These are phyloP conservation scores for Amphiprion clarkii DNA, from an alignment of 2,797 vertebrate genomes.

Conservation along the genomic window DNA sequence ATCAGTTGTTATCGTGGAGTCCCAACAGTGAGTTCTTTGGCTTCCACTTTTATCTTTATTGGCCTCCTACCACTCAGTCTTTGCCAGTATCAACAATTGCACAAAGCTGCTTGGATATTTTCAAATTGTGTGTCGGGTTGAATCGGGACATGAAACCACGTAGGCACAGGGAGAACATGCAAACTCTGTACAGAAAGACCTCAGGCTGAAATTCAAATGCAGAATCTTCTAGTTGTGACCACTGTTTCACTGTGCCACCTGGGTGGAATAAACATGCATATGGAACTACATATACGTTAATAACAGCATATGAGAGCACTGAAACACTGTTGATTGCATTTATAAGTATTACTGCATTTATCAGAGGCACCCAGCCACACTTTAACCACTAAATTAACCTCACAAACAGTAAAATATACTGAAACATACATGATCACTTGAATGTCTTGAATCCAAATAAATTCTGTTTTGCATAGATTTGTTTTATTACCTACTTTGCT, in stretches of 20 bases:
- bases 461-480: not conserved
- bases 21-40: not conserved
- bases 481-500: not conserved
- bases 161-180: too few species aligned
- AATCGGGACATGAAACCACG: not conserved
- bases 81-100: conserved; percentile 29
- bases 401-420: not conserved
- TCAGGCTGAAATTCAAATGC: too few species aligned
- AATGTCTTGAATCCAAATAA: not conserved
- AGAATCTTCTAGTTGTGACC: too few species aligned
- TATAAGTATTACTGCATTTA: too few species aligned
- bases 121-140: not conserved
- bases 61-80: not conserved
- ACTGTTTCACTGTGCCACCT: too few species aligned
- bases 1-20: too few species aligned
- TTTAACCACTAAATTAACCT: too few species aligned
- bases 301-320: not conserved
- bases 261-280: not conserved
- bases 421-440: too few species aligned
- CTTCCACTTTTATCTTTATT: not conserved
- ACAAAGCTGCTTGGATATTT: conserved; percentile 7
- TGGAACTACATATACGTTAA: not conserved
- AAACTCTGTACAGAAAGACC: too few species aligned
- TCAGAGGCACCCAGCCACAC: too few species aligned
- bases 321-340: not conserved